Evolutionary conservation across 2,797 vertebrate species (phyloP).

Genomic region (Tenualosa thibaudeaui): DNA sequence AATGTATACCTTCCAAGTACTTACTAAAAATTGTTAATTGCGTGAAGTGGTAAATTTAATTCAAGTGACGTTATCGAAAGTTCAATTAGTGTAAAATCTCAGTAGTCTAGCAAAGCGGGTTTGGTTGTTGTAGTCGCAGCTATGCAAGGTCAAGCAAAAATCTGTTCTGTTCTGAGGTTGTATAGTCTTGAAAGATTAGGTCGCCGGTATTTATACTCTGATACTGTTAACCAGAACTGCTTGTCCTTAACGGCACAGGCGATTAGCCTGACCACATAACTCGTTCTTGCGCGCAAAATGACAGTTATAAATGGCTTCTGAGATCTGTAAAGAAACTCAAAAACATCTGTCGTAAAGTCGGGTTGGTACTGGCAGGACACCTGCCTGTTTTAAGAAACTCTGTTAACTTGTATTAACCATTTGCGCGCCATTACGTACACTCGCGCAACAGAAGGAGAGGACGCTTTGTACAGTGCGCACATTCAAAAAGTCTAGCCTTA

Average conservation of each 20-base stretch:
- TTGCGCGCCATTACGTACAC: conserved; percentile 64
- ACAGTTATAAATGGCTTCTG: conserved; percentile 82
- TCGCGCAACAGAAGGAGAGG: conserved; percentile 2
- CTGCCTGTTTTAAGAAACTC: conserved; percentile 87
- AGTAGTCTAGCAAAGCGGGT: not conserved
- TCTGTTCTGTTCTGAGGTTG: conserved; percentile 32
- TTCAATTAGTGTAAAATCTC: conserved; percentile 8
- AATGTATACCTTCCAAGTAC: not conserved
- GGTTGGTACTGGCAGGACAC: conserved; percentile 87
- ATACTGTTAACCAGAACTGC: conserved; percentile 52
- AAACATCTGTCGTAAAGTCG: conserved; percentile 67
- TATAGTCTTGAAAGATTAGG: conserved; percentile 42
- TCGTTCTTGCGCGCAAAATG: conserved; percentile 77
- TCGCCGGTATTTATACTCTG: conserved; percentile 80
- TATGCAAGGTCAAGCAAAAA: not conserved
- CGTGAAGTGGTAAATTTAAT: not conserved
- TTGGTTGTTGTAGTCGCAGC: not conserved
- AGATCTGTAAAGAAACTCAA: conserved; percentile 76
- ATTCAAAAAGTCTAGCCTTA: not conserved
- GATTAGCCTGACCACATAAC: conserved; percentile 75
- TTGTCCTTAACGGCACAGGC: conserved; percentile 45
- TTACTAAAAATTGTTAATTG: not conserved
- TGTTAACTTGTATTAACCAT: conserved; percentile 88
- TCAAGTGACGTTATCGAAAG: not conserved
- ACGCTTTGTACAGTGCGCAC: conserved; percentile 8